Evolutionary conservation across 2,113 vertebrate genomes (phyloP).

Genomic region (Coryphaenoides rupestris): DNA sequence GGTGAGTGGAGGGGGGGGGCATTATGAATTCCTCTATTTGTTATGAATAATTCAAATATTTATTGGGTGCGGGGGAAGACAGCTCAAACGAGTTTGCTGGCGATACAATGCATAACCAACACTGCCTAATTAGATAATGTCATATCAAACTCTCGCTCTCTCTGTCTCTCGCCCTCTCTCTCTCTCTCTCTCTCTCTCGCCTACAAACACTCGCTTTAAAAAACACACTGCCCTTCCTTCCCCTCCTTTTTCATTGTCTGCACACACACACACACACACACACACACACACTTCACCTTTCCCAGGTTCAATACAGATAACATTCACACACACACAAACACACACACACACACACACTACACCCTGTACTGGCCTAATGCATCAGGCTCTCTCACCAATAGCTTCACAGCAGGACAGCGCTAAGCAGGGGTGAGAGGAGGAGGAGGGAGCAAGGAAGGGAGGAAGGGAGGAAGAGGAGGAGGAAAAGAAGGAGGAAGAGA

Average conservation of each 20-base stretch:
- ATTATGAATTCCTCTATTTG: constrained; percentile 70
- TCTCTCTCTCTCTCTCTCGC: constrained; percentile 1
- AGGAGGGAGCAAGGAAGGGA: neutral
- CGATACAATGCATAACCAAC: constrained; percentile 42
- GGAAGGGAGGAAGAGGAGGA: too few species aligned
- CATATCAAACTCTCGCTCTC: constrained; percentile 3
- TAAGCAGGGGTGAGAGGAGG: constrained; percentile 7
- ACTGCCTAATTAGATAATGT: constrained; percentile 40
- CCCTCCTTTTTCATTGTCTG: neutral
- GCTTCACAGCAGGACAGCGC: constrained; percentile 3
- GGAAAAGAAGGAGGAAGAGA: too few species aligned
- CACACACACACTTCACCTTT: constrained; percentile 25
- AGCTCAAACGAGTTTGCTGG: constrained; percentile 50
- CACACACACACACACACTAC: neutral
- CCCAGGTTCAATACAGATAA: constrained; percentile 30
- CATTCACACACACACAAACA: neutral
- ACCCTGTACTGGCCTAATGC: constrained; percentile 15
- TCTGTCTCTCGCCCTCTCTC: constrained; percentile 1
- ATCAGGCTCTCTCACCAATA: constrained; percentile 29
- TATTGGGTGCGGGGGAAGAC: constrained; percentile 52
- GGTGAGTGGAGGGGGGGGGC: constrained; percentile 25
- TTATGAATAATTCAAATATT: constrained; percentile 74
- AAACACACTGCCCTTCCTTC: constrained; percentile 8
- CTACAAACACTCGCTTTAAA: too few species aligned
- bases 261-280: constrained; percentile 10